phyloP scores from a whole-genome alignment of 92 coral and sea anemone species.

The Ricordea florida region DNA sequence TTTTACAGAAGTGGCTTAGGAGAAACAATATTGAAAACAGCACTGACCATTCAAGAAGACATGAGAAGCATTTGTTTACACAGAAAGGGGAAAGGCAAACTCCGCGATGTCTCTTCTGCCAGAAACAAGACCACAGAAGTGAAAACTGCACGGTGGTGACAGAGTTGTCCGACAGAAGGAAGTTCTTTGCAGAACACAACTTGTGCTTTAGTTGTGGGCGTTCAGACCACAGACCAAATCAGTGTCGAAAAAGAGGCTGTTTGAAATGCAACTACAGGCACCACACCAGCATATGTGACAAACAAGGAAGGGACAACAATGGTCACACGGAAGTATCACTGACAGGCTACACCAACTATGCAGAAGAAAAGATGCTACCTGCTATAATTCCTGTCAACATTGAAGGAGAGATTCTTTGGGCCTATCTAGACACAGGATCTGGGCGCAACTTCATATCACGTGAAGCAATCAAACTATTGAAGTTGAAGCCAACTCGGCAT shows the following conservation, averaged over 20 bases:
- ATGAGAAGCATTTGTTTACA: too few species aligned
- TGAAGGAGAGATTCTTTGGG: neutral
- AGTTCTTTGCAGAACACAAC: conserved; percentile 26
- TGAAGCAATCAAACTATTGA: conserved; percentile 19
- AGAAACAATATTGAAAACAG: conserved; percentile 25
- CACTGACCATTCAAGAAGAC: too few species aligned
- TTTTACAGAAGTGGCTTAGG: conserved; percentile 36
- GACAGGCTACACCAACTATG: neutral
- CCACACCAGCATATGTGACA: too few species aligned
- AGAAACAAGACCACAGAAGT: too few species aligned
- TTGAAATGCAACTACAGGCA: conserved; percentile 35
- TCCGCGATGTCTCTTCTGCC: too few species aligned
- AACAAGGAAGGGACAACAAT: neutral
- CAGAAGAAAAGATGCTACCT: conserved; percentile 19
- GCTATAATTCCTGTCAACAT: conserved; percentile 33
- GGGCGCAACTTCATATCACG: conserved; percentile 42
- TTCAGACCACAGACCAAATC: conserved; percentile 43
- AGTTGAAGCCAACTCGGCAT: conserved; percentile 26
- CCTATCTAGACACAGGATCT: conserved; percentile 45
- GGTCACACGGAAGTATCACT: neutral
- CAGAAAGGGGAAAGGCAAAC: neutral
- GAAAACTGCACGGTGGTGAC: too few species aligned
- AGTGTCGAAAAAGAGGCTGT: conserved; percentile 50
- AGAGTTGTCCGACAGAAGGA: conserved; percentile 11
- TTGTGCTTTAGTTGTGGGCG: conserved; percentile 67